Conservation (phyloP, 1,140 invertebrate species). For the Drosophila sproati region DNA sequence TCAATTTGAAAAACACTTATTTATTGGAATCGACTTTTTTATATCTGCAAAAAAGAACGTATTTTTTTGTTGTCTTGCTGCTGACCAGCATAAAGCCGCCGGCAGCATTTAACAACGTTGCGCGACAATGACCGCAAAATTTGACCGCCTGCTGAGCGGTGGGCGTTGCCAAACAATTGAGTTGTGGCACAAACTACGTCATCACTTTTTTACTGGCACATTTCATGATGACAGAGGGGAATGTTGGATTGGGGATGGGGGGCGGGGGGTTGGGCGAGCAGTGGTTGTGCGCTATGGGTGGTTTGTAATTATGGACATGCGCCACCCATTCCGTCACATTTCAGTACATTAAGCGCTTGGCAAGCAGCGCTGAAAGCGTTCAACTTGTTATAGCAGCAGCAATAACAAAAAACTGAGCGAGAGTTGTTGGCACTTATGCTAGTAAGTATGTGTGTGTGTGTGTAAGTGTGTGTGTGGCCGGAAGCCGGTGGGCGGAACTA, state of each 20-base stretch:
- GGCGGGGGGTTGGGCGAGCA: not conserved
- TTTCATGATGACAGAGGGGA: too few relatives aligned
- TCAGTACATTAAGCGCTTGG: conserved; percentile 39
- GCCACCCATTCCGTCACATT: conserved; percentile 54
- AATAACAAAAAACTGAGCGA: conserved; percentile 52
- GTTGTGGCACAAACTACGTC: conserved; percentile 76
- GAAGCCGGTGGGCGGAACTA: conserved; percentile 82
- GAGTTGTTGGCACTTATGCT: conserved; percentile 64
- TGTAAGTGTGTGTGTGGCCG: conserved; percentile 28
- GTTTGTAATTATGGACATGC: conserved; percentile 75
- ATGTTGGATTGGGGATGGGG: too few relatives aligned
- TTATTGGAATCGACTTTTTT: not conserved
- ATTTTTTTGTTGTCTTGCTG: conserved; percentile 12
- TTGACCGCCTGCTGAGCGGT: conserved; percentile 61
- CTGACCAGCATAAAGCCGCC: conserved; percentile 37
- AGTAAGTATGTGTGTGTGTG: too few relatives aligned
- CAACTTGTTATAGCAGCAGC: conserved; percentile 32
- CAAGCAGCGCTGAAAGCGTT: conserved; percentile 17
- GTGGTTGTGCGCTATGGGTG: conserved; percentile 55
- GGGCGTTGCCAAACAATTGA: conserved; percentile 80
- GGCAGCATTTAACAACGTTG: conserved; percentile 59
- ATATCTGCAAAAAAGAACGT: not conserved
- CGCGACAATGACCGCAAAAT: conserved; percentile 66
- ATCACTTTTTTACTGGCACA: conserved; percentile 73
- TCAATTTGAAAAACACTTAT: conserved; percentile 14